Base-by-base conservation (phyloP, 2,113 vertebrate species). In the Dicrurus megarhynchus region DNA sequence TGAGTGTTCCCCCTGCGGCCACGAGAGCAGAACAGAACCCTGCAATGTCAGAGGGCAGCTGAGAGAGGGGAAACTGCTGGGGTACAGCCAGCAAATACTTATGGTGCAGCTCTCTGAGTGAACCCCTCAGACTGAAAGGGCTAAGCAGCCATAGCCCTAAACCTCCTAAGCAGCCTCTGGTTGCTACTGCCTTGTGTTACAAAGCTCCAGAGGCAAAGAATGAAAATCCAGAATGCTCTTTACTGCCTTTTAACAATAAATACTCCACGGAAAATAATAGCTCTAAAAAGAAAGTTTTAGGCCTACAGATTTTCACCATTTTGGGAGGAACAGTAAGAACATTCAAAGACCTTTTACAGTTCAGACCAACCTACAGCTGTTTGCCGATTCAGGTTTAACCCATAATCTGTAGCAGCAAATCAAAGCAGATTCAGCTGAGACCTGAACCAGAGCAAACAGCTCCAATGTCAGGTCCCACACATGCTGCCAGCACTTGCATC, bases 391-490 rank as follows among this genome's bases (percentile, higher is more conserved):
- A 27, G 24, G 35, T 28, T 57, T 18, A 64, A n/a, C 1, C 19
- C 27, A 59, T 27, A 12, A 1, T 35, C 67, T n/a, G 3, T 0
- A 59, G 37, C 3, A 84, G 27, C 42, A 64, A 76, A 49, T 27
- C 35, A 80, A 84, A 50, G 11, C 47, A n/a, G 60, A 52, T 3
- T 21, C 9, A 47, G 2, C 5, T 0, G 21, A 64, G n/a, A 39
- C 42, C 17, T 7, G 30, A 70, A 57, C 3, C 35, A 11, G 47
- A 70, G 10, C 15, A 27, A 67, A 23, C 6, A 22, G 26, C 50
- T 53, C 65, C 39, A 5, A 0, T 3, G 23, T 16, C 49, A 19
- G 19, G 35, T 24, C 13, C 27, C 33, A 39, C 35, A 5, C 0
- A 0, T 8, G 33, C 53, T 14, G 24, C 17, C 44, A 37, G 42